Conservation (phyloP, 2,888 invertebrate species). For the Neocrepidodera transversa region DNA sequence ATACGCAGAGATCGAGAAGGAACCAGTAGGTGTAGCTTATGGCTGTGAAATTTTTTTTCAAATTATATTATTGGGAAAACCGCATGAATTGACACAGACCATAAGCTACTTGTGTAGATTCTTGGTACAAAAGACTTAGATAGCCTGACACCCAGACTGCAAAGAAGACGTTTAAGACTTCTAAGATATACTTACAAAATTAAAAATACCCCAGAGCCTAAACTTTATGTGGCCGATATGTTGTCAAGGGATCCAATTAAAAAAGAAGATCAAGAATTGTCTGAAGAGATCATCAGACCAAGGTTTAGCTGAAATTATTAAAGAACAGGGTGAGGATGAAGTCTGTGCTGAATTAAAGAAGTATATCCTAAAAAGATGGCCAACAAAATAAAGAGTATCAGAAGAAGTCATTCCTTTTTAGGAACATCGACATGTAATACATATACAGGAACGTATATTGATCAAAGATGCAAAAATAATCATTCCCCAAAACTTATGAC, state of each 20-base stretch:
- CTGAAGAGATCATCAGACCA: background rate
- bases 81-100: constrained; percentile 39
- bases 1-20: constrained; percentile 30
- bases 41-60: constrained; percentile 41
- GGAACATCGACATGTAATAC: constrained; percentile 26
- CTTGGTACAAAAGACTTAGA: too few relatives aligned
- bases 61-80: constrained; percentile 25
- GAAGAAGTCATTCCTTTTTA: constrained; percentile 28
- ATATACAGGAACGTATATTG: constrained; percentile 16
- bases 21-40: constrained; percentile 27
- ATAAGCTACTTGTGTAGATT: too few relatives aligned
- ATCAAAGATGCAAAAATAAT: too few relatives aligned
- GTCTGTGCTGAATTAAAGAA: too few relatives aligned
- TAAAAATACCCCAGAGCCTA: constrained; percentile 40
- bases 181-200: constrained; percentile 36
- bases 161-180: constrained; percentile 30
- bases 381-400: constrained; percentile 14
- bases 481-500: constrained; percentile 25
- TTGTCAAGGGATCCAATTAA: too few relatives aligned
- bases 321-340: too few relatives aligned
- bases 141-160: constrained; percentile 45
- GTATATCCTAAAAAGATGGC: too few relatives aligned
- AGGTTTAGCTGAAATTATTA: too few relatives aligned
- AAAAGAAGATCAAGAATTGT: too few relatives aligned
- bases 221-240: constrained; percentile 37